Evolutionary conservation across 2,888 invertebrate genomes (phyloP).

Genomic region (Caenorhabditis sp.): DNA sequence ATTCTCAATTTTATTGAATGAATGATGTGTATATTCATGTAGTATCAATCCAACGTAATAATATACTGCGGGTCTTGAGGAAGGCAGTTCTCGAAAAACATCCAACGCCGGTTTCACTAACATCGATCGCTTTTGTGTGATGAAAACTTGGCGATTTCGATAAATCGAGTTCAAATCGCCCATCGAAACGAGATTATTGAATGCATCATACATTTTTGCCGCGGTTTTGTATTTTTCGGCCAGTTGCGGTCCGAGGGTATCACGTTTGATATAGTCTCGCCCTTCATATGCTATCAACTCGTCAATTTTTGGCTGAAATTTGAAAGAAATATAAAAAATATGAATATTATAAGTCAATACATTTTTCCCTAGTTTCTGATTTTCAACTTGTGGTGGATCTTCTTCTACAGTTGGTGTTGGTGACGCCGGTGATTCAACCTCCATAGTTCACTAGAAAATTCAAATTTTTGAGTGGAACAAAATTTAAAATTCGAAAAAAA

Average conservation of each 20-base stretch:
- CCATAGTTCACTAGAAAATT: not conserved
- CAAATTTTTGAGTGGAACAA: not conserved
- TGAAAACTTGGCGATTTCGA: slow-evolving; percentile 19
- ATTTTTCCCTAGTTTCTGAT: not conserved
- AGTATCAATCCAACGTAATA: slow-evolving; percentile 42
- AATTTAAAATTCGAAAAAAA: not conserved
- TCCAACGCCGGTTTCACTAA: slow-evolving; percentile 5
- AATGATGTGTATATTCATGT: slow-evolving; percentile 48
- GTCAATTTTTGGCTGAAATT: too few relatives aligned
- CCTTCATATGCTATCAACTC: not conserved
- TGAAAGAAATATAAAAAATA: too few relatives aligned
- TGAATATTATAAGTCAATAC: not conserved
- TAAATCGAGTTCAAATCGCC: slow-evolving; percentile 30
- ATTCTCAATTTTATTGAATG: slow-evolving; percentile 42
- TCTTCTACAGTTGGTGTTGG: not conserved
- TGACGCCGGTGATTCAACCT: not conserved
- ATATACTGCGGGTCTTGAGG: slow-evolving; percentile 34
- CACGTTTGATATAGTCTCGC: not conserved
- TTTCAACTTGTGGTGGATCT: not conserved
- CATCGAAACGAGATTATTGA: slow-evolving; percentile 7
- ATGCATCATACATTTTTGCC: slow-evolving; percentile 5
- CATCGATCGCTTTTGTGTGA: not conserved
- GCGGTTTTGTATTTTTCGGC: not conserved
- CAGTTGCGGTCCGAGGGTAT: not conserved
- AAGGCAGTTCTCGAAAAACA: slow-evolving; percentile 16